Conservation (phyloP, 2,113 vertebrate species). For the Cephalophus harveyi region DNA sequence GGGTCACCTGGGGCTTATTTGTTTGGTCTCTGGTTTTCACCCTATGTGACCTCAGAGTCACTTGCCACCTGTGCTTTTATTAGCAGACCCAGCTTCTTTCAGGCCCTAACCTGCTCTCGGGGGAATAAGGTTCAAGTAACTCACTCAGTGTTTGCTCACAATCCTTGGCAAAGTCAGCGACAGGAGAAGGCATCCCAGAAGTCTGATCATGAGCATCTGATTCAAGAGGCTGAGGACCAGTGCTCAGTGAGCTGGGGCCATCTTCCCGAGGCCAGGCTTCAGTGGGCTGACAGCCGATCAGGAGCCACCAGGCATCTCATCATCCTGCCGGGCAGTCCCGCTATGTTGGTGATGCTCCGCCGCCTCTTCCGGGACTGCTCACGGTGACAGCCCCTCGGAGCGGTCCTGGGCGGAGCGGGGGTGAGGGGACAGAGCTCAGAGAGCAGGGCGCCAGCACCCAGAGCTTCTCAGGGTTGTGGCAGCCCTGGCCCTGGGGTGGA, state of each 20-base stretch:
- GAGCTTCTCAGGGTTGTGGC: neutral
- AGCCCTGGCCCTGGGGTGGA: neutral
- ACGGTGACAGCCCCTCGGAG: neutral
- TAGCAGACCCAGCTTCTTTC: neutral
- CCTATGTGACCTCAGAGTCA: neutral
- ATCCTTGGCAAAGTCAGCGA: neutral
- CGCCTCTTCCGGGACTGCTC: neutral
- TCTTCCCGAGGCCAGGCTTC: neutral
- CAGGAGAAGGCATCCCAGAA: neutral
- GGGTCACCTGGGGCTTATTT: neutral
- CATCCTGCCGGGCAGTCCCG: accelerated
- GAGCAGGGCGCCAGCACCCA: neutral
- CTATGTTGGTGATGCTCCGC: neutral
- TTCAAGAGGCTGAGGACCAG: neutral
- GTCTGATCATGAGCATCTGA: neutral
- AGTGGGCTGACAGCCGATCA: neutral
- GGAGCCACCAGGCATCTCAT: neutral
- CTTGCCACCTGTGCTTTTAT: neutral
- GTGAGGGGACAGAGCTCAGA: neutral
- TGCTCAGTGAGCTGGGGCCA: neutral
- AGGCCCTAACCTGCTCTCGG: neutral
- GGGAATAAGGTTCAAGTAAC: neutral
- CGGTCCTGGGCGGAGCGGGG: accelerated
- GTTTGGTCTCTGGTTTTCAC: neutral
- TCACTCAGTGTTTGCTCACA: neutral